These are phyloP conservation scores for Ptychobarbus kaznakovi DNA, from an alignment of 2,797 vertebrate genomes.

Conservation along the genomic window DNA sequence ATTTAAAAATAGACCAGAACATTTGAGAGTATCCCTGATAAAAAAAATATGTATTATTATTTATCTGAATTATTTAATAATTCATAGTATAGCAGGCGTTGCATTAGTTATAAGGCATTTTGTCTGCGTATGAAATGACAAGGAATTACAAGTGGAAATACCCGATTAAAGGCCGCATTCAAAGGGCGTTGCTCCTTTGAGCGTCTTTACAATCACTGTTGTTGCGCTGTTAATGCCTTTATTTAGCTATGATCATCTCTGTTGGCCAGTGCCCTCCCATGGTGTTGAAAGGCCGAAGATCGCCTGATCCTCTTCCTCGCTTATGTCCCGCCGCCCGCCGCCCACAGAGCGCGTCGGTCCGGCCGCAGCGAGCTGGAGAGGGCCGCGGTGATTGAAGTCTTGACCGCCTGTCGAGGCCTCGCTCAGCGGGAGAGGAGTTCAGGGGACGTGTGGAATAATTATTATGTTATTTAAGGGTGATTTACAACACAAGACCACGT, in stretches of 20 bases:
- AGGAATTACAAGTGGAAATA: conserved; percentile 52
- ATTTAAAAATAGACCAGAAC: neutral
- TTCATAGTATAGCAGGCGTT: neutral
- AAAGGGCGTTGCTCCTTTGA: conserved; percentile 67
- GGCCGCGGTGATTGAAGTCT: conserved; percentile 76
- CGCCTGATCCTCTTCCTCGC: conserved; percentile 60
- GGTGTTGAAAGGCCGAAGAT: conserved; percentile 73
- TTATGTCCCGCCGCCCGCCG: conserved; percentile 66
- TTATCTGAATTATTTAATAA: neutral
- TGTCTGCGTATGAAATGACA: conserved; percentile 67
- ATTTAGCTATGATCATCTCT: conserved; percentile 75
- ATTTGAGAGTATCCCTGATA: neutral
- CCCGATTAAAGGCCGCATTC: conserved; percentile 56
- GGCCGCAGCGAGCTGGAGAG: conserved; percentile 66
- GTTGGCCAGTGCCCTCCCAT: conserved; percentile 69
- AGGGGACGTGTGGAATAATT: conserved; percentile 74
- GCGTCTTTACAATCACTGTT: conserved; percentile 63
- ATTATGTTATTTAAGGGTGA: conserved; percentile 79
- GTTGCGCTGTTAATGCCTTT: conserved; percentile 67
- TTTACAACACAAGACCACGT: conserved; percentile 80
- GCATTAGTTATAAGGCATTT: conserved; percentile 32
- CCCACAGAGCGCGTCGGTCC: conserved; percentile 70
- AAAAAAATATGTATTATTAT: neutral
- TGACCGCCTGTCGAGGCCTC: conserved; percentile 71
- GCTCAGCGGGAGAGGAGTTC: conserved; percentile 71